Base-by-base conservation (phyloP, 2,113 vertebrate species). In the Solea senegalensis region DNA sequence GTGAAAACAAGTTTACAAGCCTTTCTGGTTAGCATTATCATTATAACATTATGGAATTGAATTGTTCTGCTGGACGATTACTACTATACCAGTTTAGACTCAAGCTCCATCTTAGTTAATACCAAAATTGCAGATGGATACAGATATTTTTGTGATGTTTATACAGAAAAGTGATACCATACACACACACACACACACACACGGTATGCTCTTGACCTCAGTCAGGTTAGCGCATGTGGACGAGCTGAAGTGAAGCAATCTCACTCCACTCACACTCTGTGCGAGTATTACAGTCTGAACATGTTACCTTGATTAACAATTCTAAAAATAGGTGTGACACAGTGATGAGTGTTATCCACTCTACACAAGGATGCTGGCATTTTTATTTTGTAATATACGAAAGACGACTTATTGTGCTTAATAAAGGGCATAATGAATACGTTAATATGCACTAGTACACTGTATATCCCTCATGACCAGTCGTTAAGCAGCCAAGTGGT, bases 221-320 rank as follows among this genome's bases (percentile, higher is more conserved):
- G 58, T 68, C 62, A 40, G 59, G 48, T 78, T 65, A 76, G 56
- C 56, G 59, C 3, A 8, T 61, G 44, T 60, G 56, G 63, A 72
- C 74, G 80, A 84, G 62, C 63, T 2, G 49, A 77, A 78, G 84
- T 82, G 60, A 88, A 82, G 73, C 81, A 80, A 84, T 88, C 84
- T 63, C 80, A 59, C 53, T 79, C 52, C 51, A 43, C 76, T 80
- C 62, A 82, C 76, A 86, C 84, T 82, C 75, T 62, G 71, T 76
- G 60, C 82, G 78, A 72, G 80, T 75, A 77, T 82, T 80, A 83
- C 61, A 81, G 79, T 82, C 74, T 82, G 74, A 85, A 72, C 78
- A 88, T 77, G 81, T 84, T 88, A 87, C 76, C 82, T 90, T 90
- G 82, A 90, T 90, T 87, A 90, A 85, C 68, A 82, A 77, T 72